Evolutionary conservation across 2,888 invertebrate species (phyloP).

Genomic region (Pachycephus smyrnensis): DNA sequence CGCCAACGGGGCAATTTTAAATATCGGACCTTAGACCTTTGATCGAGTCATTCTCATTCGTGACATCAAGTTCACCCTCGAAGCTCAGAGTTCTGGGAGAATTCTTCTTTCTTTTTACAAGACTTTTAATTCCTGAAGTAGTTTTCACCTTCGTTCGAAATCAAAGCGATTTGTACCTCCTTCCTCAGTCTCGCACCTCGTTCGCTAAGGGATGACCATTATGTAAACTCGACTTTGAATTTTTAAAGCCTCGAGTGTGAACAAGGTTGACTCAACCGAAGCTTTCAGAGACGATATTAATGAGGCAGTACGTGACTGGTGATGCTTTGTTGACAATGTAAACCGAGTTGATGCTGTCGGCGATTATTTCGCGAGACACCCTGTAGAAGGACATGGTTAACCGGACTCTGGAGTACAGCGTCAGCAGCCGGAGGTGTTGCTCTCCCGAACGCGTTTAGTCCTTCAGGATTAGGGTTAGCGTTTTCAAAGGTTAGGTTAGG

Average conservation of each 20-base stretch:
- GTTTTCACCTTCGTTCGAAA: too few relatives aligned
- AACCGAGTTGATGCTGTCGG: slow-evolving; percentile 36
- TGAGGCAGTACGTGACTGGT: slow-evolving; percentile 57
- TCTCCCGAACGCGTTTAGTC: background rate
- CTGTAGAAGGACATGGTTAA: background rate
- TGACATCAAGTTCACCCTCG: too few relatives aligned
- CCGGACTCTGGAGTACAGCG: background rate
- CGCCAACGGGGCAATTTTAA: too few relatives aligned
- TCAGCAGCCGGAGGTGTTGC: background rate
- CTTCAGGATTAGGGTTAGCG: background rate
- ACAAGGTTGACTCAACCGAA: background rate
- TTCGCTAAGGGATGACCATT: too few relatives aligned
- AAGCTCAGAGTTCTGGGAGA: too few relatives aligned
- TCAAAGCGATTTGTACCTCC: too few relatives aligned
- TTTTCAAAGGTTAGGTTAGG: slow-evolving; percentile 1
- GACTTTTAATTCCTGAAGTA: too few relatives aligned
- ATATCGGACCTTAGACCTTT: too few relatives aligned
- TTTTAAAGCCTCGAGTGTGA: background rate
- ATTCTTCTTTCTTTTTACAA: too few relatives aligned
- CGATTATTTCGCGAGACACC: background rate
- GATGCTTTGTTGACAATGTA: slow-evolving; percentile 59
- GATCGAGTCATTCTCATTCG: too few relatives aligned
- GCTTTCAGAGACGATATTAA: slow-evolving; percentile 30
- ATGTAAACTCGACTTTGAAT: background rate
- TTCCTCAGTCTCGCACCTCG: too few relatives aligned